Base-by-base conservation (phyloP, 2,888 invertebrate species). In the Brachyptera putata region DNA sequence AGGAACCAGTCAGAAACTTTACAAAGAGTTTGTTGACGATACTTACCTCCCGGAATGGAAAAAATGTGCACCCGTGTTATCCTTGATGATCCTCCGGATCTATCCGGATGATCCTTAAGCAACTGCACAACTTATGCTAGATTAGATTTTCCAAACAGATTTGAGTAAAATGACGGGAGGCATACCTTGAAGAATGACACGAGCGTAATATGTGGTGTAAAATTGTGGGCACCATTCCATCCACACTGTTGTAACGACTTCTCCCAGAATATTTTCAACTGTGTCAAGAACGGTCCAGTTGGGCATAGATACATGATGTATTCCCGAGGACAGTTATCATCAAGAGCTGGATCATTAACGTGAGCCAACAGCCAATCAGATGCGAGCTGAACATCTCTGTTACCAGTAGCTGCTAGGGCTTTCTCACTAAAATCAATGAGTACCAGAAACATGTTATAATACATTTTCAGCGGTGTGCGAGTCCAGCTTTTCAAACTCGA, bases 181-280 rank as follows among this genome's bases (percentile, higher is more conserved):
- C n/a, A n/a, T 79, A 89, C 91, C 81, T 89, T 88, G 70, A 95
- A 95, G 75, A 91, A 93, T 13, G 91, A 87, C 58, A 92, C 90
- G 58, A 95, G 78, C 5, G 94, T 95, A 65, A 95, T 89, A 70
- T 95, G 95, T 1, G 94, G 94, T 61, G 90, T 86, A 73, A 87
- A 92, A 73, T 91, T 91, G 69, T 93, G 94, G 1, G 92, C 92
- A 21, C 91, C 90, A 76, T 94, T 95, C 89, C 93, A 91, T 4
- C 89, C 89, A 70, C 85, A 85, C 11, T 84, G 74, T 30, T 81
- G 76, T 67, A 84, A 83, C 0, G 91, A 90, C 70, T 87, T 87
- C 1, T 84, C 78, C 89, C 89, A 91, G 74, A 91, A 94, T 56
- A 82, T 80, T 53, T 85, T 81, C 18, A 91, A 74, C 69, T 89